Base-by-base conservation (phyloP, 2,797 vertebrate species). In the Poliocrania exsul region DNA sequence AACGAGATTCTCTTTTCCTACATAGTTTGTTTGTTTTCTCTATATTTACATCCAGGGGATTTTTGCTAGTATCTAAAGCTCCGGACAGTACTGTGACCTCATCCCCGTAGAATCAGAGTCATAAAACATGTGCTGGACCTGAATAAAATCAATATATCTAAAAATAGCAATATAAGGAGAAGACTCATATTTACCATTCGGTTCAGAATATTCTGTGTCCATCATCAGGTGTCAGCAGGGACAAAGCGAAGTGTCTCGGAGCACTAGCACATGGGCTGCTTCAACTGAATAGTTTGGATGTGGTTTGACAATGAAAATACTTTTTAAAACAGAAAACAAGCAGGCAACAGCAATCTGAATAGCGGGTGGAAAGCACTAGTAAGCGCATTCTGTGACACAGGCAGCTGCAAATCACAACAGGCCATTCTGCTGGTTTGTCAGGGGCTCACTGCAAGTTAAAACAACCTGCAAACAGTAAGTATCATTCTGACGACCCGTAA, bases 261-360 rank as follows among this genome's bases (percentile, higher is more conserved):
- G 78, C 86, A 77, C 77, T 60, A 60, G 85, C 79, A 87, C 90
- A 92, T 28, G 53, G 42, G 65, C 49, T 65, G 65, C 62, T 85
- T 61, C 66, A 54, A 71, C 92, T 62, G 35, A 88, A 86, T 67
- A 42, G 51, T 84, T 80, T 94, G 88, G 83, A 85, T 58, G 86
- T 7, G 1, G 86, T 88, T 88, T 95, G 88, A 93, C 92, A 96
- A 94, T 21, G 60, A 94, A 92, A 95, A 95, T 64, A 95, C 81
- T 88, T 93, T 95, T 95, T 67, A 92, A 96, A 96, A 66, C 78
- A 74, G 92, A 93, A 95, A 95, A 95, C 88, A 92, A 82, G 91
- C 92, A 77, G 60, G 51, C 74, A 95, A 67, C 29, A 89, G 88
- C 70, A 70, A 82, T 82, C 88, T 96, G 95, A 97, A 93, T 85